These are phyloP conservation scores for Sebastes trivittatus DNA, from an alignment of 2,797 vertebrate species.

Conservation along the genomic window DNA sequence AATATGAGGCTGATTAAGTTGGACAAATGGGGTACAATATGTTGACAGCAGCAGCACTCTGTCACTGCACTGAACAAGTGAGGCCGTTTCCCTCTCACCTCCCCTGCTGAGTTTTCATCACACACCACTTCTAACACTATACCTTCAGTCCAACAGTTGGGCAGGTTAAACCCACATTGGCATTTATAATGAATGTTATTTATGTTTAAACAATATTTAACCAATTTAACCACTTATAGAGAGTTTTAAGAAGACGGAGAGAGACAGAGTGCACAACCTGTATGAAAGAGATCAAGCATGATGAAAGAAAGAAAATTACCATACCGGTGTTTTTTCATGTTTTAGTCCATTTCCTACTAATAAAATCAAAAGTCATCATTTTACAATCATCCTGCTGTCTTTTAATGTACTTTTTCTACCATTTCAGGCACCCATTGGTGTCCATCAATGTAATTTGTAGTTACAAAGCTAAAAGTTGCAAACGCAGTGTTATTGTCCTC, in stretches of 20 bases:
- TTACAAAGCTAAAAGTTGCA: neutral
- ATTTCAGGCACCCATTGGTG: neutral
- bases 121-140: conserved; percentile 20
- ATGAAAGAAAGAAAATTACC: neutral
- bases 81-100: conserved; percentile 15
- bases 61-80: conserved; percentile 27
- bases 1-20: conserved; percentile 54
- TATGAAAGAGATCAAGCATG: neutral
- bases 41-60: conserved; percentile 57
- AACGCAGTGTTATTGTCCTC: neutral
- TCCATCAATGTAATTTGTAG: neutral
- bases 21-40: conserved; percentile 41
- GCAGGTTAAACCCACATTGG: neutral
- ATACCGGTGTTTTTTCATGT: neutral
- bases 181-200: neutral
- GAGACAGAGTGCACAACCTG: neutral
- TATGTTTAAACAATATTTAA: neutral
- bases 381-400: neutral
- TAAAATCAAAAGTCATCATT: neutral
- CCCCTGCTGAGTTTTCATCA: conserved; percentile 41
- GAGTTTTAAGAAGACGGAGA: neutral
- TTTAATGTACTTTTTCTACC: neutral
- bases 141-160: conserved; percentile 8
- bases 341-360: neutral
- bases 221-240: neutral